Evolutionary conservation across 1,140 invertebrate genomes (phyloP), one percentile per base, ranked within the genome.

Genomic region (Trichonephila clavata): DNA sequence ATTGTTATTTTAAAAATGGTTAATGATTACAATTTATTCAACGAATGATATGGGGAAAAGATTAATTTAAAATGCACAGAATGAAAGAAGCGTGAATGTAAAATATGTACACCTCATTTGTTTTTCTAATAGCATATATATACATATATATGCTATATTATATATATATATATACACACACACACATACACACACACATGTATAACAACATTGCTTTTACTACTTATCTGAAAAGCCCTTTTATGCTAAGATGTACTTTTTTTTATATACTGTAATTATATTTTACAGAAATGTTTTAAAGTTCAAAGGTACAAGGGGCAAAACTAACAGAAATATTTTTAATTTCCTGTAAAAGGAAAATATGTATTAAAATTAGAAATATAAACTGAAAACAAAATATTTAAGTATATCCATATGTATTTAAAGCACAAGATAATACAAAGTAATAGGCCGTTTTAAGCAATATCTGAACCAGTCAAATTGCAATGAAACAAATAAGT

Each of bases 201-300:
- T 90, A 90, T 90, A 90, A 90, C 89, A 90, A 90, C 89, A 81
- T 90, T 90, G 89, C 89, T 77, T 60, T 90, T 60, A 77, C 89
- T 90, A 90, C 68, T 32, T 77, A 90, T 77, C 71, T 43, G 77
- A 77, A 90, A 90, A 90, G 24, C 89, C 89, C 89, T 77, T 80
- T 80, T 81, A 90, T 90, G 89, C 89, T 90, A 90, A 90, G 89
- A 90, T 90, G 43, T 89, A 87, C 50, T 50, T 50, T 50, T 50
- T 57, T 63, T 87, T 86, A 65, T 87, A 87, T 87, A 61, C 24
- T 87, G 86, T 27, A 87, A 87, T 63, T 87, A 87, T 87, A 20
- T 39, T 87, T 63, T 87, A 87, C 59, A 87, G 60, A 84, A 86
- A 87, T 14, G 10, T 60, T 63, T 87, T 65, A 63, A 18, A 87